Conservation (phyloP, 2,113 vertebrate species). For the Oreochromis tanganicae region DNA sequence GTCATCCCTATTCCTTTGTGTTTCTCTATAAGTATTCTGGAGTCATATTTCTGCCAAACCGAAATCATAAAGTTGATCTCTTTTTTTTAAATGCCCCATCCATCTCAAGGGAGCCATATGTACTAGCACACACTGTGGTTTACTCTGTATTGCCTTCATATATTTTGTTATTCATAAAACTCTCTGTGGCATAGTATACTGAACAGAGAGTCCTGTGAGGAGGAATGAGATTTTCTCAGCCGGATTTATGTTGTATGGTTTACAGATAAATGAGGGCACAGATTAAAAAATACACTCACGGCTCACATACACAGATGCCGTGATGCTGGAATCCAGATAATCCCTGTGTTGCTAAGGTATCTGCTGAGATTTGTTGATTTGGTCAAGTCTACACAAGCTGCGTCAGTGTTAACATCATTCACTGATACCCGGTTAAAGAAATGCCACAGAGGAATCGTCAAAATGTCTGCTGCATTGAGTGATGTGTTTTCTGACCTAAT, state of each 20-base stretch:
- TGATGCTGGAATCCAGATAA: slow-evolving; percentile 29
- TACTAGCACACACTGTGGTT: not conserved
- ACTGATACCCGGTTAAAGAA: not conserved
- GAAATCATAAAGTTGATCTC: not conserved
- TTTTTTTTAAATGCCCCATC: not conserved
- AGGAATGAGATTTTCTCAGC: not conserved
- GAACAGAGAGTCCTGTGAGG: not conserved
- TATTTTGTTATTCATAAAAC: slow-evolving; percentile 16
- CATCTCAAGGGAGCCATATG: not conserved
- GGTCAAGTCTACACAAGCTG: not conserved
- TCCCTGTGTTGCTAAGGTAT: slow-evolving; percentile 20
- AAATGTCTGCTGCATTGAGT: not conserved
- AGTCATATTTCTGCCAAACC: slow-evolving; percentile 4
- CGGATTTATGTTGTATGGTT: slow-evolving; percentile 12
- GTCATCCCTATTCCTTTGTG: not conserved
- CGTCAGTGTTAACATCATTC: not conserved
- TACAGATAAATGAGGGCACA: slow-evolving; percentile 27
- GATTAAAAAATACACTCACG: slow-evolving; percentile 3
- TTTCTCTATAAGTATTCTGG: not conserved
- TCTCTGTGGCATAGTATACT: not conserved
- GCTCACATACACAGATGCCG: not conserved
- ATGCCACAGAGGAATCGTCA: rapidly evolving
- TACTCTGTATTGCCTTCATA: not conserved
- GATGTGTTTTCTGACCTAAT: not conserved
- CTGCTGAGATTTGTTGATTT: slow-evolving; percentile 9